Evolutionary conservation across 2,113 vertebrate genomes (phyloP).

Genomic region (Diphyllodes magnificus): DNA sequence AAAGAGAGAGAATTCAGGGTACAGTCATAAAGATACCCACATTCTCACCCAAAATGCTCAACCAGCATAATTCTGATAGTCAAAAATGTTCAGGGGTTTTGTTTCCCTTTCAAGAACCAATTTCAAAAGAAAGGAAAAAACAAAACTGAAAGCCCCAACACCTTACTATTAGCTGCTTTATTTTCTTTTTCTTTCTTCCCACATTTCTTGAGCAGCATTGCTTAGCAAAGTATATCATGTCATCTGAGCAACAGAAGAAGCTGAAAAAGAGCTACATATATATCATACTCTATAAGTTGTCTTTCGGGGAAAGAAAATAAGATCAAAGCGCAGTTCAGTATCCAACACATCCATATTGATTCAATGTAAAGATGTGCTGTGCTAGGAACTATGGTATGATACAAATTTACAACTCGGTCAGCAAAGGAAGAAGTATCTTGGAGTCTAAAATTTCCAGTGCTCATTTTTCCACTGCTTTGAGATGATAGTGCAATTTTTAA

Average conservation of each 20-base stretch:
- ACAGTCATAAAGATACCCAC: not conserved
- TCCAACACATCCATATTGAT: not conserved
- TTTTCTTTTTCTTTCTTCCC: not conserved
- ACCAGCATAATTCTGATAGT: not conserved
- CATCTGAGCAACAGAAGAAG: not conserved
- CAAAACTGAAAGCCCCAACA: rapidly evolving
- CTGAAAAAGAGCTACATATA: not conserved
- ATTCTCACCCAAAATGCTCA: not conserved
- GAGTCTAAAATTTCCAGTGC: not conserved
- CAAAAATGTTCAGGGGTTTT: not conserved
- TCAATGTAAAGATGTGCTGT: not conserved
- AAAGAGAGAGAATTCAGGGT: not conserved
- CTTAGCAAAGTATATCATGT: not conserved
- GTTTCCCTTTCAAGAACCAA: not conserved
- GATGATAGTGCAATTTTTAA: not conserved
- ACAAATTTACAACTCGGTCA: not conserved
- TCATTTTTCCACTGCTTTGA: not conserved
- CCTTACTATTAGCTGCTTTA: not conserved
- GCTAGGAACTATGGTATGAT: not conserved
- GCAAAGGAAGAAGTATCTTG: not conserved
- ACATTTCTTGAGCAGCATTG: not conserved
- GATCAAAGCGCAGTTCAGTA: not conserved
- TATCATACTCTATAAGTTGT: not conserved
- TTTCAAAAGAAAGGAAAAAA: not conserved
- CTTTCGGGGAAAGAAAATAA: not conserved